Evolutionary conservation across 1,140 invertebrate species (phyloP).

Genomic region (Streblospio benedicti): DNA sequence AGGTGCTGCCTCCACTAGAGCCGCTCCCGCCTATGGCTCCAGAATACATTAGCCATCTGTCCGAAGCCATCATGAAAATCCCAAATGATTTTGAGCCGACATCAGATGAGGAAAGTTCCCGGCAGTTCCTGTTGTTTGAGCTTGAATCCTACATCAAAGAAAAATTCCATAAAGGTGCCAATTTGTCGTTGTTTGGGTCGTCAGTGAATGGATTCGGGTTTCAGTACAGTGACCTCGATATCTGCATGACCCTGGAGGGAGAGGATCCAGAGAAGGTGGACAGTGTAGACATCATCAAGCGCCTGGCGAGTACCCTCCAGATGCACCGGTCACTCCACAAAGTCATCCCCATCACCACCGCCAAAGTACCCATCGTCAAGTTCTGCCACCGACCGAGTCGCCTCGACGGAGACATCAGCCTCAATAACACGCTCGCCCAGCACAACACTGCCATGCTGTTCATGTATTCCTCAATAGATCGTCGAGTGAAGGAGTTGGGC

Average conservation of each 20-base stretch:
- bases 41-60: no score
- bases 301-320: conserved; percentile 45
- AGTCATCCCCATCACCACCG: conserved; percentile 53
- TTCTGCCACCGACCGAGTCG: conserved; percentile 47
- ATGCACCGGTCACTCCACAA: conserved; percentile 42
- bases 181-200: conserved; percentile 55
- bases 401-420: conserved; percentile 56
- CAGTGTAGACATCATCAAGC: conserved; percentile 45
- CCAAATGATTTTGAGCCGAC: conserved; percentile 37
- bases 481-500: conserved; percentile 51
- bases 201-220: conserved; percentile 59
- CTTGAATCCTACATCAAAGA: neutral
- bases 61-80: no score
- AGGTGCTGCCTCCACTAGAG: conserved; percentile 46
- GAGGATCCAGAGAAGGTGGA: conserved; percentile 47
- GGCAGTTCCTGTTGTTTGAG: neutral
- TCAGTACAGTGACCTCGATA: conserved; percentile 54
- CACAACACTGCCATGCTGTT: conserved; percentile 54
- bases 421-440: conserved; percentile 55
- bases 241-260: conserved; percentile 56
- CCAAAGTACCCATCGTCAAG: conserved; percentile 61
- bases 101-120: neutral
- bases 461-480: conserved; percentile 52
- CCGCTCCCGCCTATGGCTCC: conserved; percentile 41
- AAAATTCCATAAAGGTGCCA: conserved; percentile 36